A percentile compares a stretch with the other conserved stretches of the same genome.
Conservation (phyloP, 2,888 invertebrate species). For the Trachelus tabidus region DNA sequence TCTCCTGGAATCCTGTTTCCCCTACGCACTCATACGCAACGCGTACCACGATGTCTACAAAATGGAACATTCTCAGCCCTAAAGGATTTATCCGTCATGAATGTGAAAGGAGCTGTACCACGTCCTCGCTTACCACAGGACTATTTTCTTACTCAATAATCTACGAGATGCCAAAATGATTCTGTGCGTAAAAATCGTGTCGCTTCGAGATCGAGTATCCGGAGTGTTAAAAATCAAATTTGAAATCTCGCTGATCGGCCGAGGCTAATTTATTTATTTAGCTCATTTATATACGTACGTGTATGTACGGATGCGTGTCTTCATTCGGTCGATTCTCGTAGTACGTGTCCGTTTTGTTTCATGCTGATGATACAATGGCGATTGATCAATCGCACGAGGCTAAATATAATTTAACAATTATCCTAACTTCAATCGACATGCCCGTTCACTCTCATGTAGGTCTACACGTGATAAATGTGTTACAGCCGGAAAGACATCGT, state of each 20-base stretch:
- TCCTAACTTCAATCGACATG: neutral
- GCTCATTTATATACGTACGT: neutral
- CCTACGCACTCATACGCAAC: conserved; percentile 96
- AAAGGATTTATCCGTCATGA: conserved; percentile 20
- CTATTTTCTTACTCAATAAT: neutral
- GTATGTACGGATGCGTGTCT: neutral
- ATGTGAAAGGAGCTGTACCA: neutral
- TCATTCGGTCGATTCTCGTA: neutral
- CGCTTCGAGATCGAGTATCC: neutral
- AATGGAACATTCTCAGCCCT: conserved; percentile 77
- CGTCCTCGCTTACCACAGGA: neutral
- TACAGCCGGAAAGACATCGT: neutral
- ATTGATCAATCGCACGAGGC: neutral
- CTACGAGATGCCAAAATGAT: neutral
- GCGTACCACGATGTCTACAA: conserved; percentile 98
- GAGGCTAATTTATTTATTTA: neutral
- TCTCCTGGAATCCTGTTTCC: conserved; percentile 97
- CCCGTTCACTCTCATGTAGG: neutral
- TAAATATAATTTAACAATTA: neutral
- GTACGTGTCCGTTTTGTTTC: neutral
- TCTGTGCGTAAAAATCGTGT: neutral
- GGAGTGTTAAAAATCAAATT: neutral
- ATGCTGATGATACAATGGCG: neutral
- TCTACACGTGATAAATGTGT: neutral
- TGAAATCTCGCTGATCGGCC: neutral